Percentiles rank a stretch among this genome's conserved stretches.
Evolutionary conservation across 2,113 vertebrate species (phyloP).

Genomic region (Anolis carolinensis): DNA sequence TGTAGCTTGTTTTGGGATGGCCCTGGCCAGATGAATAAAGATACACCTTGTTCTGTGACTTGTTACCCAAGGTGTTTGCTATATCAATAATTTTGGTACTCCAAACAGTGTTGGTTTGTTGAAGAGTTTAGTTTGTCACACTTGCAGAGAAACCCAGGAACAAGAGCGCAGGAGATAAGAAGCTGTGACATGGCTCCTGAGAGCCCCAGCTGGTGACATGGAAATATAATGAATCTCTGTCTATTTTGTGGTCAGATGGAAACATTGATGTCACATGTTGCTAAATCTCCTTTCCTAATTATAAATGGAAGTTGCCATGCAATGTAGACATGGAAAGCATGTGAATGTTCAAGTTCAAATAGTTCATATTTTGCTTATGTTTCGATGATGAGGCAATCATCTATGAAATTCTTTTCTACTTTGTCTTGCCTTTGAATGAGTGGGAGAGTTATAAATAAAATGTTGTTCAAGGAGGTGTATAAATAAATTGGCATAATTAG

Average conservation of each 20-base stretch:
- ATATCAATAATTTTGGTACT: not conserved
- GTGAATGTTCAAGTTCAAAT: slow-evolving; percentile 44
- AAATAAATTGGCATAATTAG: slow-evolving; percentile 80
- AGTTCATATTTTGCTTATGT: slow-evolving; percentile 44
- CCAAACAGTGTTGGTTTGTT: not conserved
- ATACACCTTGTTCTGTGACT: not conserved
- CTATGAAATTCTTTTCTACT: slow-evolving; percentile 51
- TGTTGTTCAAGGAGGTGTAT: slow-evolving; percentile 73
- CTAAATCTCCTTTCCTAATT: slow-evolving; percentile 15
- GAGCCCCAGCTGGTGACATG: not conserved
- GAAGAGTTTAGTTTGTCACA: not conserved
- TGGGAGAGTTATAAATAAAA: slow-evolving; percentile 75
- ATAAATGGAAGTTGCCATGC: not conserved
- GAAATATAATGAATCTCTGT: not conserved
- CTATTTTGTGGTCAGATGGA: not conserved
- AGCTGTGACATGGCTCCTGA: not conserved
- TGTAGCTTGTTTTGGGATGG: too few relatives aligned
- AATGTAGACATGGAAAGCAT: not conserved
- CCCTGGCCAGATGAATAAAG: not conserved
- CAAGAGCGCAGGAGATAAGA: not conserved
- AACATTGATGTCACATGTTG: not conserved
- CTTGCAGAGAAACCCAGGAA: not conserved
- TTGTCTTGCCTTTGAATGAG: slow-evolving; percentile 66
- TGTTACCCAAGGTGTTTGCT: not conserved
- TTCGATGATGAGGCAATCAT: slow-evolving; percentile 48